Conservation (phyloP, 2,113 vertebrate species). For the Penelope pileata region DNA sequence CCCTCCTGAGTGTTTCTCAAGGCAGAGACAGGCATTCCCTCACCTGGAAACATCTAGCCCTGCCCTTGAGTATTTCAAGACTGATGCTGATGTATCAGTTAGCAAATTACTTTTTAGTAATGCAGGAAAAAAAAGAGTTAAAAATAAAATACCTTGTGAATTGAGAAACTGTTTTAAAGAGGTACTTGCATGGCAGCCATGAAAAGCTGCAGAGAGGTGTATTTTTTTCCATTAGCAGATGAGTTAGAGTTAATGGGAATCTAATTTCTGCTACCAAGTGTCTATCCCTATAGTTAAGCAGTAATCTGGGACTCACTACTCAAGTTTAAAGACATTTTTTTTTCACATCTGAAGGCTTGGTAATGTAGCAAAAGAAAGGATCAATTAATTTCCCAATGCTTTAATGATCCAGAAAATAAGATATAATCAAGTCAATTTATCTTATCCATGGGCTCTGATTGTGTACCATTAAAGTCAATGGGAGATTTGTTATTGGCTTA, state of each 20-base stretch:
- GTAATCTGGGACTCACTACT: not conserved
- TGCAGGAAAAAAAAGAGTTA: not conserved
- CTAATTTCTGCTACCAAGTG: not conserved
- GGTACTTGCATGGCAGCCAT: not conserved
- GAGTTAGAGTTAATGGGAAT: not conserved
- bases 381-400: not conserved
- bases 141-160: not conserved
- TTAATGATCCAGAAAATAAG: constrained; percentile 36
- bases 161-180: not conserved
- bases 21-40: not conserved
- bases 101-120: not conserved
- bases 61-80: not conserved
- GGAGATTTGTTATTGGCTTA: not conserved
- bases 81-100: not conserved
- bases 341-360: not conserved
- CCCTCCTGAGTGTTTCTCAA: not conserved
- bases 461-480: not conserved
- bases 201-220: not conserved
- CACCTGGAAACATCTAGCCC: not conserved
- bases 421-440: not conserved
- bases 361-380: not conserved
- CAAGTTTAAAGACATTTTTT: not conserved
- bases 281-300: not conserved
- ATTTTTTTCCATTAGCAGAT: not conserved
- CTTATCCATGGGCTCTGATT: not conserved